phyloP scores from a whole-genome alignment of 2,113 vertebrate genomes.

The Hydropotes inermis region DNA sequence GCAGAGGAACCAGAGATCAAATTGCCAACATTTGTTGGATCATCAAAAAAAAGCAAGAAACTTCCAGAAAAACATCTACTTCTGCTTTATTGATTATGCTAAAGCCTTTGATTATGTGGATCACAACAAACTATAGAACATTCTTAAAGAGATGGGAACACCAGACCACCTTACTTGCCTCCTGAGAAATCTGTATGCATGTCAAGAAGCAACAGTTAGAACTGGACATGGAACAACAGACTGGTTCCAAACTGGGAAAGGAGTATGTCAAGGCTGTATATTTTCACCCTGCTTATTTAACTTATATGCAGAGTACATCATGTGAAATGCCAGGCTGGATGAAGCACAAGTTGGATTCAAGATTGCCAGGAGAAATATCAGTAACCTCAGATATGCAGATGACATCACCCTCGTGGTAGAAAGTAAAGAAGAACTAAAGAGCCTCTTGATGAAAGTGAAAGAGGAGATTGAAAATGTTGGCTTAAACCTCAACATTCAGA shows the following conservation, averaged over 20 bases:
- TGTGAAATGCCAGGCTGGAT: background rate
- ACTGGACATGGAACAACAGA: background rate
- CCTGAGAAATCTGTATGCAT: background rate
- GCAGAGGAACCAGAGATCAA: background rate
- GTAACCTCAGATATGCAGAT: background rate
- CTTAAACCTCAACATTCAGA: background rate
- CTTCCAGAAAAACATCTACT: background rate
- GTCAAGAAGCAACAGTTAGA: background rate
- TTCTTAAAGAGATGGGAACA: background rate
- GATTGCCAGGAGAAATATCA: background rate
- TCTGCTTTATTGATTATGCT: background rate
- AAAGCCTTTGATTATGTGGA: background rate
- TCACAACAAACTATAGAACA: background rate
- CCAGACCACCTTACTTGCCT: background rate
- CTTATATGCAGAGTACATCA: background rate
- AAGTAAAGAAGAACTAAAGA: background rate
- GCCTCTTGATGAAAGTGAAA: background rate
- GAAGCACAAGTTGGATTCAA: background rate
- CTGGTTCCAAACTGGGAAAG: background rate
- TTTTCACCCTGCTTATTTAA: background rate
- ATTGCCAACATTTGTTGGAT: background rate
- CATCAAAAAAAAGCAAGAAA: background rate
- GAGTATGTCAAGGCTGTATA: background rate
- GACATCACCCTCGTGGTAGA: background rate
- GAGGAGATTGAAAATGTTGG: background rate